Evolutionary conservation across 2,113 vertebrate species (phyloP).

Genomic region (Fulmarus glacialis): DNA sequence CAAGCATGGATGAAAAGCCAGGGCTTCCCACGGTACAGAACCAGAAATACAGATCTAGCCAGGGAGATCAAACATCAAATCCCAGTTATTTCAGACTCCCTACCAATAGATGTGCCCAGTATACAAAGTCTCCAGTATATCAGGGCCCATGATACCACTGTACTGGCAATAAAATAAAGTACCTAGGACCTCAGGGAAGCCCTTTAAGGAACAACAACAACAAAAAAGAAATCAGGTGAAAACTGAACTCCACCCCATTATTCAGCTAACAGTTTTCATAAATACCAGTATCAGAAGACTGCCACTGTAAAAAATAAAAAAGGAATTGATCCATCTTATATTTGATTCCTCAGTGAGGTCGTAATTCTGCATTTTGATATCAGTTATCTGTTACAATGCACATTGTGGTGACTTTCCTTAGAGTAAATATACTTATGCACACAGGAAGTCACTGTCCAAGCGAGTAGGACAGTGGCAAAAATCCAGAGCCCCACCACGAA

Average conservation of each 20-base stretch:
- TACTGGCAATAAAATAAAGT: neutral
- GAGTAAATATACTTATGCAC: rapidly evolving
- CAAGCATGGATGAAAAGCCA: neutral
- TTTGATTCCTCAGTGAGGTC: neutral
- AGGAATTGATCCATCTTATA: neutral
- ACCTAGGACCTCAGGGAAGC: neutral
- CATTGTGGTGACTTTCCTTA: neutral
- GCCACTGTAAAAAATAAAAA: neutral
- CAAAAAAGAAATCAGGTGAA: neutral
- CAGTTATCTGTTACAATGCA: neutral
- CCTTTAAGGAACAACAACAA: neutral
- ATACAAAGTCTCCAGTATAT: neutral
- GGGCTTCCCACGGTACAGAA: neutral
- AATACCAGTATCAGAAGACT: neutral
- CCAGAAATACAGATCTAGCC: neutral
- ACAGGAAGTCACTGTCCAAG: neutral
- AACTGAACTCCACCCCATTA: neutral
- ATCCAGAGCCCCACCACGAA: neutral
- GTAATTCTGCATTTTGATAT: neutral
- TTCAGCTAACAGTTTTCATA: neutral
- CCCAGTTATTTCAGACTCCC: neutral
- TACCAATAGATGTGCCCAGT: neutral
- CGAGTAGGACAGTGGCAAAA: neutral
- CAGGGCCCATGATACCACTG: neutral
- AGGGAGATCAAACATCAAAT: neutral